phyloP scores from a whole-genome alignment of 2,797 vertebrate species.

The Parotocinclus haroldoi region DNA sequence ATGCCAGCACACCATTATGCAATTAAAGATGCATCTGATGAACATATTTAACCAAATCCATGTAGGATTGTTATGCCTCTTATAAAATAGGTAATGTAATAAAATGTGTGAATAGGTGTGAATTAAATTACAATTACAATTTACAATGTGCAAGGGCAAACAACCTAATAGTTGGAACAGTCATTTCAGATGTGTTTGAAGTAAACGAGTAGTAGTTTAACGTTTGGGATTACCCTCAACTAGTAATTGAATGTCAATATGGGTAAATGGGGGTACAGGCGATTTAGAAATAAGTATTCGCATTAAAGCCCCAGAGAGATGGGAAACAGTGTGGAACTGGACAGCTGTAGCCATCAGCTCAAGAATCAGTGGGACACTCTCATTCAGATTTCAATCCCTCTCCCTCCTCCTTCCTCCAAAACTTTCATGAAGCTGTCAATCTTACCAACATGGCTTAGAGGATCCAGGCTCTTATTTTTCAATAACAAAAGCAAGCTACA shows the following conservation, averaged over 20 bases:
- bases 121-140: no score
- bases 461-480: constrained; percentile 36
- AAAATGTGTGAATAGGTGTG: no score
- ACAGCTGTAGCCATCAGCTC: constrained; percentile 26
- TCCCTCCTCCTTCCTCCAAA: not conserved
- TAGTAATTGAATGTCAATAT: constrained; percentile 1
- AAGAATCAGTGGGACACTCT: constrained; percentile 15
- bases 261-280: constrained; percentile 1
- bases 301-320: constrained; percentile 3
- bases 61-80: no score
- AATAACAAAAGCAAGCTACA: constrained; percentile 34
- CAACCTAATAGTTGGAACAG: no score
- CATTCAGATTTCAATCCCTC: constrained; percentile 26
- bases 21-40: no score
- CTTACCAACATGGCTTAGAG: constrained; percentile 27
- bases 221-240: constrained; percentile 4
- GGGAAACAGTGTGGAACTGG: constrained; percentile 29
- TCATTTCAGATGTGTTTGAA: no score
- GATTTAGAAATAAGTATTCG: constrained; percentile 9
- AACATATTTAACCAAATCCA: no score
- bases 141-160: no score
- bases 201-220: constrained; percentile 19
- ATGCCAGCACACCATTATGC: no score
- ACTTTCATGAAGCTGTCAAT: constrained; percentile 45
- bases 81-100: no score